A percentile compares a stretch with the other conserved stretches of the same genome.
Conservation (phyloP, 2,113 vertebrate species). For the Dolichallabes microphthalmus region DNA sequence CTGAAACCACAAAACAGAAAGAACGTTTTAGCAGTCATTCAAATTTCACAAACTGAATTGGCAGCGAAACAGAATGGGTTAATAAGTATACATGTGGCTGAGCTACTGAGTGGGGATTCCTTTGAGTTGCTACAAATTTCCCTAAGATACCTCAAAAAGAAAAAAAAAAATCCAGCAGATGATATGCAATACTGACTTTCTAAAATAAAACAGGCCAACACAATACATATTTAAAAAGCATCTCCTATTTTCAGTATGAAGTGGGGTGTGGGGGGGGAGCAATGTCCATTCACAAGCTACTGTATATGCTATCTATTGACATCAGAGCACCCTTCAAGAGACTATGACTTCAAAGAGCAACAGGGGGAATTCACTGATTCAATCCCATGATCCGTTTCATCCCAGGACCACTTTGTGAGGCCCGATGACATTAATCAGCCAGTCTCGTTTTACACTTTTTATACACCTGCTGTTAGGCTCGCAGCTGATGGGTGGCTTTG, state of each 20-base stretch:
- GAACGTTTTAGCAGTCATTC: constrained; percentile 27
- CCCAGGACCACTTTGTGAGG: constrained; percentile 60
- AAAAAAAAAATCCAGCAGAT: neutral
- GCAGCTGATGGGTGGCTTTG: constrained; percentile 56
- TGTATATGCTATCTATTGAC: constrained; percentile 67
- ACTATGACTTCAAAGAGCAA: constrained; percentile 70
- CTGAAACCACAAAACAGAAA: constrained; percentile 44
- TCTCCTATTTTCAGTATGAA: neutral
- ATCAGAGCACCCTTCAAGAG: constrained; percentile 68
- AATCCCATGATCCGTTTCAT: constrained; percentile 61
- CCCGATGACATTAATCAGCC: constrained; percentile 54
- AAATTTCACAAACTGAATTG: constrained; percentile 42
- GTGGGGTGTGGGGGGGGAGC: too few relatives aligned
- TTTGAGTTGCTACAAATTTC: constrained; percentile 19
- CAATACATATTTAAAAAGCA: neutral
- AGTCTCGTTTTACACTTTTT: constrained; percentile 69
- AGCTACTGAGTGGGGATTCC: neutral
- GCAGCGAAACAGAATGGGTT: constrained; percentile 18
- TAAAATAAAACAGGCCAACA: neutral
- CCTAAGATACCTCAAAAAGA: constrained; percentile 3
- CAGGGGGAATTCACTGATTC: constrained; percentile 61
- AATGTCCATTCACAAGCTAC: constrained; percentile 62
- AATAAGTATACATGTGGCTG: constrained; percentile 13
- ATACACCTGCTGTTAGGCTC: constrained; percentile 50
- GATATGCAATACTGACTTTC: neutral